Conservation (phyloP, 23 tunicate species). For the Halocynthia aurantium region DNA sequence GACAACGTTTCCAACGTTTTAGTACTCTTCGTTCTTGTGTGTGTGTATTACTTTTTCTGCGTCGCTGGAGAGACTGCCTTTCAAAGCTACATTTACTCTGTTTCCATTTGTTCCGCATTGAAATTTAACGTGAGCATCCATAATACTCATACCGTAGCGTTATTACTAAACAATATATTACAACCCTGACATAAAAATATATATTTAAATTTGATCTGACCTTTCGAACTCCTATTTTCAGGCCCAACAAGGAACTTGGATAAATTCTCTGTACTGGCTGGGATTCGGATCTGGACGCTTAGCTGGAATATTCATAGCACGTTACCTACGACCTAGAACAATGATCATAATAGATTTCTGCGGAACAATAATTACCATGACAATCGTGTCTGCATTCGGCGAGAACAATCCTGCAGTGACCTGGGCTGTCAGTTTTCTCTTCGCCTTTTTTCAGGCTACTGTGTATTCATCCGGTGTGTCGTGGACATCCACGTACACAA, state of each 20-base stretch:
- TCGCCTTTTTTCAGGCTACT: conserved; percentile 82
- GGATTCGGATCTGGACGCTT: conserved; percentile 86
- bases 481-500: conserved; percentile 87
- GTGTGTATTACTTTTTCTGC: conserved; percentile 82
- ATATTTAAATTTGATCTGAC: neutral
- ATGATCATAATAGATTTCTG: conserved; percentile 61
- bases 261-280: conserved; percentile 87
- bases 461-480: conserved; percentile 88
- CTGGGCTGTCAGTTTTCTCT: conserved; percentile 88
- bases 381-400: conserved; percentile 55
- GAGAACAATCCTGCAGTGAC: conserved; percentile 47
- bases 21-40: conserved; percentile 45
- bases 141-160: neutral
- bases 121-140: conserved; percentile 52
- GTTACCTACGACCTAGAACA: conserved; percentile 38
- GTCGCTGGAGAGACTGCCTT: conserved; percentile 95
- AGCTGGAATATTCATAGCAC: conserved; percentile 52
- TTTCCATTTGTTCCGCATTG: conserved; percentile 83
- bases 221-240: neutral
- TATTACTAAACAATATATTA: neutral
- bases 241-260: conserved; percentile 52
- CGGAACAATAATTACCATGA: conserved; percentile 68
- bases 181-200: neutral
- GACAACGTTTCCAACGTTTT: conserved; percentile 29
- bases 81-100: conserved; percentile 92